Conservation (phyloP, 2,888 invertebrate genomes). For the Eubasilissa splendida region DNA sequence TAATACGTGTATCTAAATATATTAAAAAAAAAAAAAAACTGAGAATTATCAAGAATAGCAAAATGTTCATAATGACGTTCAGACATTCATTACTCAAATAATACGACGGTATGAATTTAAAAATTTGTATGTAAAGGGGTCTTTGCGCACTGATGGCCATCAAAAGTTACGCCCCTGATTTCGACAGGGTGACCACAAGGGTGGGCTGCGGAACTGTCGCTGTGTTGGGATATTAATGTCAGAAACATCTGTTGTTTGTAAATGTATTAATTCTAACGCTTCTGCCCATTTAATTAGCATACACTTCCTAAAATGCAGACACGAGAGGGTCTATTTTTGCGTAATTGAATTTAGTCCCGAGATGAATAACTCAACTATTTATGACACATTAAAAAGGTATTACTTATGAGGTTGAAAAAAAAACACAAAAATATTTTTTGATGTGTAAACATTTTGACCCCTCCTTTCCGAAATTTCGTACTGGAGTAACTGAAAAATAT, state of each 20-base stretch:
- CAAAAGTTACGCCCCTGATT: neutral
- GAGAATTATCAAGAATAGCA: too few relatives aligned
- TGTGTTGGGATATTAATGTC: constrained; percentile 47
- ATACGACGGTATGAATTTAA: neutral
- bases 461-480: too few relatives aligned
- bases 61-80: neutral
- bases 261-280: constrained; percentile 50
- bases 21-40: too few relatives aligned
- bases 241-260: constrained; percentile 46
- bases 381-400: neutral
- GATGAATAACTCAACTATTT: neutral
- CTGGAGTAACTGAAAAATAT: too few relatives aligned
- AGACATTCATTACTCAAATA: neutral
- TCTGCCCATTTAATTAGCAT: constrained; percentile 39
- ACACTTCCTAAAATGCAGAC: neutral
- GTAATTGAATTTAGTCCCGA: neutral
- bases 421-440: neutral
- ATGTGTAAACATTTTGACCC: too few relatives aligned
- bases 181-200: neutral
- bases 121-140: too few relatives aligned
- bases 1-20: too few relatives aligned
- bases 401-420: neutral
- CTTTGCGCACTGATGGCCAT: too few relatives aligned
- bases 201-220: constrained; percentile 9
- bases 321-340: neutral